phyloP scores from a whole-genome alignment of 2,888 invertebrate genomes.

The Caenorhabditis sp. region DNA sequence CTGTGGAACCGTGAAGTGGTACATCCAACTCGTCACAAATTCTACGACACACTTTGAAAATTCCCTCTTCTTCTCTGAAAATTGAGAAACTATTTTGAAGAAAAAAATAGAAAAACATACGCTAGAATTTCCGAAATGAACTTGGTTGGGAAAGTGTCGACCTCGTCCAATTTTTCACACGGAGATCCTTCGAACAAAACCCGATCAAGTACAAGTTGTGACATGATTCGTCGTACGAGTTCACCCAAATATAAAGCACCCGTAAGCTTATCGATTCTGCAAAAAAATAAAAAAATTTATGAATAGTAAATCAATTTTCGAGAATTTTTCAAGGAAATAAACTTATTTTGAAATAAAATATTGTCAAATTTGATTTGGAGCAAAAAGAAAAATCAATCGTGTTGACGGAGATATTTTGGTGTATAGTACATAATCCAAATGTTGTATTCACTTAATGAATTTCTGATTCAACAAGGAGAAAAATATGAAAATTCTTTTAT shows the following conservation, averaged over 20 bases:
- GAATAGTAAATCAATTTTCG: no score
- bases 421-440: no score
- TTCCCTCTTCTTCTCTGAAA: slow-evolving; percentile 68
- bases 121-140: slow-evolving; percentile 70
- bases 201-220: slow-evolving; percentile 67
- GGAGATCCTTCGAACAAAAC: slow-evolving; percentile 65
- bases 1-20: slow-evolving; percentile 65
- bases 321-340: no score
- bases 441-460: no score
- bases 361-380: no score
- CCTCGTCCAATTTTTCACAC: slow-evolving; percentile 64
- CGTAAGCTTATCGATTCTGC: slow-evolving; percentile 71
- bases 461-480: no score
- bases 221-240: slow-evolving; percentile 66
- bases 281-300: no score
- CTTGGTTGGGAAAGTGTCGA: slow-evolving; percentile 70
- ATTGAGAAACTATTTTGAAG: no score
- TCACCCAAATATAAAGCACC: slow-evolving; percentile 71
- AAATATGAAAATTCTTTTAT: slow-evolving; percentile 10
- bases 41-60: slow-evolving; percentile 64
- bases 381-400: no score
- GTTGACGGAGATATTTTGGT: no score
- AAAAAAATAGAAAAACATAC: slow-evolving; percentile 55
- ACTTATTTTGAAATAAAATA: no score
- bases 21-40: slow-evolving; percentile 71